These are phyloP conservation scores for Hormaphis cornu DNA, from an alignment of 1,140 invertebrate genomes.

Conservation along the genomic window DNA sequence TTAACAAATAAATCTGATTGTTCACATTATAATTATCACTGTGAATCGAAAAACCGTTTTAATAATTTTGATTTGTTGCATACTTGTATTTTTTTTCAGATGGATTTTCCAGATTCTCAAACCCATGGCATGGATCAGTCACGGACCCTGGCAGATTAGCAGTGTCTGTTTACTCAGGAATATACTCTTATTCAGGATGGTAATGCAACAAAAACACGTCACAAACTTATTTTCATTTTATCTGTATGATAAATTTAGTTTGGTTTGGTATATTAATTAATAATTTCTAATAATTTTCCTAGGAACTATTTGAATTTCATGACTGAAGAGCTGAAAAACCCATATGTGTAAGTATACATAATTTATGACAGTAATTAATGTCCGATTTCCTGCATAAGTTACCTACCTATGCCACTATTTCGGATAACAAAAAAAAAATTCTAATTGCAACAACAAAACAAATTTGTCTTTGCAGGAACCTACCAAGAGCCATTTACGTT, in stretches of 20 bases:
- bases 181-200: conserved; percentile 96
- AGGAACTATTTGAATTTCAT: conserved; percentile 90
- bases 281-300: not conserved
- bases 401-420: no score
- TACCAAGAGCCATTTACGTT: conserved; percentile 88
- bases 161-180: conserved; percentile 85
- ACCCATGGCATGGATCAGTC: conserved; percentile 69
- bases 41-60: no score
- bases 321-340: conserved; percentile 89
- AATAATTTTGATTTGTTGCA: no score
- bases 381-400: no score
- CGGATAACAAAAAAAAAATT: not conserved
- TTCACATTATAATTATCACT: no score
- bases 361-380: not conserved
- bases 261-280: not conserved
- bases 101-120: conserved; percentile 53
- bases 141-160: conserved; percentile 74
- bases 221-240: not conserved
- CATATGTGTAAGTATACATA: conserved; percentile 59
- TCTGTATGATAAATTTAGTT: not conserved
- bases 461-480: conserved; percentile 55
- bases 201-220: conserved; percentile 42
- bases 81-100: conserved; percentile 38
- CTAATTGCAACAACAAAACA: not conserved
- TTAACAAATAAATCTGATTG: no score